Conservation (phyloP, 2,888 invertebrate genomes). For the Andrena chrysosceles region DNA sequence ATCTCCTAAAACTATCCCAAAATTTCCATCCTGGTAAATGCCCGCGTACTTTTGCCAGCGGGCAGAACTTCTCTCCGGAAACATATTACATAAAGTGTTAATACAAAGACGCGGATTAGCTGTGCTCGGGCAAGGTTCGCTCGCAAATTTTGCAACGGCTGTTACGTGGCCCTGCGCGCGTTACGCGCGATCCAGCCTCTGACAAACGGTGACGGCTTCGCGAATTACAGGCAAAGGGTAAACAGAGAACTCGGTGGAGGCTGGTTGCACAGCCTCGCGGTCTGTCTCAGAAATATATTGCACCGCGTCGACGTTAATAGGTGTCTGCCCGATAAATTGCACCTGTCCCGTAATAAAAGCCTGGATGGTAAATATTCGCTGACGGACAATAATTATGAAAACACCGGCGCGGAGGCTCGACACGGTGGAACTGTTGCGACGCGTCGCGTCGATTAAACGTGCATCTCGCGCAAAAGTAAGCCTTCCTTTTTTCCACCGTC, state of each 20-base stretch:
- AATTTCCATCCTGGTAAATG: too few species aligned
- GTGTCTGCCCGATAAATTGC: slow-evolving; percentile 47
- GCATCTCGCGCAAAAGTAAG: background rate
- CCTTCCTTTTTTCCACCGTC: background rate
- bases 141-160: slow-evolving; percentile 49
- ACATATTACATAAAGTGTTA: background rate
- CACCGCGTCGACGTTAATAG: slow-evolving; percentile 25
- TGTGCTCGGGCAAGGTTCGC: slow-evolving; percentile 8
- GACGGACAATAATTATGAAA: slow-evolving; percentile 25
- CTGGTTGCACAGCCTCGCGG: slow-evolving; percentile 20
- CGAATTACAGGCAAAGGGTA: slow-evolving; percentile 57
- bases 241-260: slow-evolving; percentile 37
- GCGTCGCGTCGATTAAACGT: background rate
- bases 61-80: too few species aligned
- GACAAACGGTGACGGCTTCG: slow-evolving; percentile 48
- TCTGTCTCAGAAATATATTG: slow-evolving; percentile 37
- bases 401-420: background rate
- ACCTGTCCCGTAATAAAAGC: slow-evolving; percentile 23
- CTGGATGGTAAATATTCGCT: slow-evolving; percentile 14
- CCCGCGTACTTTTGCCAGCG: too few species aligned
- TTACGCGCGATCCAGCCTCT: slow-evolving; percentile 19
- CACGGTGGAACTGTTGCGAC: background rate
- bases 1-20: too few species aligned
- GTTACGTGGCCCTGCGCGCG: slow-evolving; percentile 24
- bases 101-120: slow-evolving; percentile 18